A percentile compares a stretch with the other conserved stretches of the same genome.
These are phyloP conservation scores for Sylvilagus floridanus DNA, from an alignment of 2,797 vertebrate species.

Conservation along the genomic window DNA sequence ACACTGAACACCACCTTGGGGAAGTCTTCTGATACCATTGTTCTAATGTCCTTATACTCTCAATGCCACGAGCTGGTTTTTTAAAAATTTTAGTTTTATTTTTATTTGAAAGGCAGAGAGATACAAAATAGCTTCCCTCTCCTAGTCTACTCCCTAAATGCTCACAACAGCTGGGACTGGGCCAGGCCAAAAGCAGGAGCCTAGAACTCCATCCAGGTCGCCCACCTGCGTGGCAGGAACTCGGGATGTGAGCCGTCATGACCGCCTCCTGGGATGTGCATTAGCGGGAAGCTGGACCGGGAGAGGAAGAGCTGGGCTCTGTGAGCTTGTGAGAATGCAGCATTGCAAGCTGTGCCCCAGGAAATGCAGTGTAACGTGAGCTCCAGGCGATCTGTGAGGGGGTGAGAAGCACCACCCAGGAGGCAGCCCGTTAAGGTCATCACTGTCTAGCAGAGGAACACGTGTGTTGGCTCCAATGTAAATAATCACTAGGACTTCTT, in stretches of 20 bases:
- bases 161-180: too few species aligned
- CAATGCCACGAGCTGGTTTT: conserved; percentile 64
- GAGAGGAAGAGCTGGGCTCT: too few species aligned
- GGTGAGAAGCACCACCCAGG: neutral
- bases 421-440: neutral
- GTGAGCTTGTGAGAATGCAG: neutral
- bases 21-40: conserved; percentile 67
- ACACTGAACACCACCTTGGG: conserved; percentile 62
- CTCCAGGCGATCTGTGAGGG: neutral
- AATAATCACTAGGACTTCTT: neutral
- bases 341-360: neutral
- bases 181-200: too few species aligned
- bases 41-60: conserved; percentile 69
- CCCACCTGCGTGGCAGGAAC: too few species aligned
- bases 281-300: too few species aligned
- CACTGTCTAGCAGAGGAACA: neutral
- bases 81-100: too few species aligned
- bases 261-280: too few species aligned
- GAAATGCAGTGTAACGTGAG: conserved; percentile 35
- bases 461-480: neutral
- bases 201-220: too few species aligned
- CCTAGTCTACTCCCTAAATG: too few species aligned
- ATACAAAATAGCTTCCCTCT: too few species aligned
- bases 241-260: too few species aligned
- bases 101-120: too few species aligned